A percentile compares a stretch with the other conserved stretches of the same genome.
phyloP scores from a whole-genome alignment of 1,140 invertebrate genomes.

The Diuraphis noxia region DNA sequence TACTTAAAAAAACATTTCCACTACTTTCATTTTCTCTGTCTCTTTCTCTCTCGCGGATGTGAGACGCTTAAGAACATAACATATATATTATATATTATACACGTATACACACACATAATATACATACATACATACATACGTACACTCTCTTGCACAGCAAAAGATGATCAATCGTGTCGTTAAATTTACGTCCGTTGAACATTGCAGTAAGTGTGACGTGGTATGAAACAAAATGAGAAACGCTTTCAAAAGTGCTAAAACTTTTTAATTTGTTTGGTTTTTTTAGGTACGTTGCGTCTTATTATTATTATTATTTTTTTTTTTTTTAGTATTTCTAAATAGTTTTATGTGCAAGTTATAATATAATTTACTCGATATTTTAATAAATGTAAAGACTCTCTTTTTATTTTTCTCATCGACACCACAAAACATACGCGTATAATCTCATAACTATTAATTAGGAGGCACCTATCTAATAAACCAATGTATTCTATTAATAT shows the following conservation, averaged over 20 bases:
- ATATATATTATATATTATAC: neutral
- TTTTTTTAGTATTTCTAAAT: neutral
- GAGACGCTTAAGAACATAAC: neutral
- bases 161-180: conserved; percentile 3
- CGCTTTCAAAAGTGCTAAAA: neutral
- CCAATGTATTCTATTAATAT: neutral
- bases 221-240: neutral
- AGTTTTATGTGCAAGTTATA: conserved; percentile 7
- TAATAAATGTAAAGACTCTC: neutral
- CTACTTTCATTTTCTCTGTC: neutral
- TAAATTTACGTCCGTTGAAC: neutral
- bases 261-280: conserved; percentile 24
- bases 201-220: neutral
- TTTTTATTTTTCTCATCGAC: neutral
- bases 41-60: neutral
- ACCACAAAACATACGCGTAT: neutral
- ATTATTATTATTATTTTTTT: too few relatives aligned
- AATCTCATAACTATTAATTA: neutral
- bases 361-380: neutral
- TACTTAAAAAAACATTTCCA: conserved; percentile 38
- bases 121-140: neutral
- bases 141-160: neutral
- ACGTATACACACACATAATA: neutral
- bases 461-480: neutral
- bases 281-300: neutral